phyloP scores from a whole-genome alignment of 2,888 invertebrate species.

The Epicampocera succincta region DNA sequence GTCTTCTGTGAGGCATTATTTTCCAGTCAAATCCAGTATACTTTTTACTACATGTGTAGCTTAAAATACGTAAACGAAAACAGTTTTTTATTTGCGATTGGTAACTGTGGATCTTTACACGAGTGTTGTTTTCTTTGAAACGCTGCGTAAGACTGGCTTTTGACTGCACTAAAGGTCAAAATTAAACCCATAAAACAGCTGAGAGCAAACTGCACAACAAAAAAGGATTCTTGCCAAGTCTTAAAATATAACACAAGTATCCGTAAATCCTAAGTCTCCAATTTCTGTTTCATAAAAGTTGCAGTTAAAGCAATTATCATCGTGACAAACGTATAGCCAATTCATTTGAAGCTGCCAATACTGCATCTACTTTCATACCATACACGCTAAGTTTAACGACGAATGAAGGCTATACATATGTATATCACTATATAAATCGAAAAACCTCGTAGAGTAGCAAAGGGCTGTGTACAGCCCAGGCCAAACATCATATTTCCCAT shows the following conservation, averaged over 20 bases:
- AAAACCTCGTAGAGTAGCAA: conserved; percentile 96
- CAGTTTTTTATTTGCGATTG: conserved; percentile 71
- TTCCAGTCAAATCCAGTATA: too few species aligned
- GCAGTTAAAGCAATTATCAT: conserved; percentile 97
- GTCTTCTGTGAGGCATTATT: too few species aligned
- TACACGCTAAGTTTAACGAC: conserved; percentile 95
- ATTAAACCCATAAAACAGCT: conserved; percentile 99
- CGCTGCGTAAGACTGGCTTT: conserved; percentile 92
- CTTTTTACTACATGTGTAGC: too few species aligned
- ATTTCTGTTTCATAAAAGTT: conserved; percentile 97
- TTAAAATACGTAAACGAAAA: too few species aligned
- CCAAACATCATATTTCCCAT: conserved; percentile 98
- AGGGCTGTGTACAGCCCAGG: conserved; percentile 96
- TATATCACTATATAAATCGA: conserved; percentile 94
- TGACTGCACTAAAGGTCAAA: conserved; percentile 94
- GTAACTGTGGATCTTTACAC: conserved; percentile 79
- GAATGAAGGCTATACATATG: conserved; percentile 87
- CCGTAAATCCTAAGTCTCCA: conserved; percentile 96
- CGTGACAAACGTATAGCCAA: conserved; percentile 96
- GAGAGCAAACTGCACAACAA: conserved; percentile 90
- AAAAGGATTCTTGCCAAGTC: conserved; percentile 89
- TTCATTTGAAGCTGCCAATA: conserved; percentile 96
- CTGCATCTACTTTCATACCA: conserved; percentile 96
- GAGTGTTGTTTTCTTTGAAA: conserved; percentile 83
- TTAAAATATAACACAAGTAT: conserved; percentile 95